Evolutionary conservation across 2,888 invertebrate species (phyloP).

Genomic region (Nephrocerus scutellatus): DNA sequence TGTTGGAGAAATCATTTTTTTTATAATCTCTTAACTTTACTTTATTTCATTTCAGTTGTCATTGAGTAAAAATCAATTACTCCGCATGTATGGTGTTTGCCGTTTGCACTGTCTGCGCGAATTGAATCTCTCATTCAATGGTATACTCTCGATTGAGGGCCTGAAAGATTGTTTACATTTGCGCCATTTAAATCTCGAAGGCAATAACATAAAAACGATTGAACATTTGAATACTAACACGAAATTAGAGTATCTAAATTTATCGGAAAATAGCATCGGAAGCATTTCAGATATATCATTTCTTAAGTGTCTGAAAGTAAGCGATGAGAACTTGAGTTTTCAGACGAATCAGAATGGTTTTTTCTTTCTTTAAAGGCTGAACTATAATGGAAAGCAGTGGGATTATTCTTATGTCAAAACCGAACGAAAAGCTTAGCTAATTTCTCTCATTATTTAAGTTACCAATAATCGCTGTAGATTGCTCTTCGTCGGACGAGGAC

Average conservation of each 20-base stretch:
- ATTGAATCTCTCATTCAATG: conserved; percentile 79
- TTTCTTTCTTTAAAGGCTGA: too few species aligned
- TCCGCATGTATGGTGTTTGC: conserved; percentile 82
- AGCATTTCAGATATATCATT: conserved; percentile 78
- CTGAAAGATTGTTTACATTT: conserved; percentile 75
- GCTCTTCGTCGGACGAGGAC: too few species aligned
- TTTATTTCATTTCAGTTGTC: conserved; percentile 63
- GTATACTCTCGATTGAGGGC: conserved; percentile 83
- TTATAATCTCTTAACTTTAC: too few species aligned
- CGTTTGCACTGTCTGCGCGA: conserved; percentile 71
- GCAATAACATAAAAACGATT: conserved; percentile 89
- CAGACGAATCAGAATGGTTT: too few species aligned
- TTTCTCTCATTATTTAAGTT: too few species aligned
- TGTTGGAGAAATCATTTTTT: background rate
- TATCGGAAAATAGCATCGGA: conserved; percentile 83
- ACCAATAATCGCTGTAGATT: too few species aligned
- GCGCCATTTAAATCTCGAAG: conserved; percentile 73
- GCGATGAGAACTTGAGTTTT: conserved; percentile 21
- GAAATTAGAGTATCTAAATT: conserved; percentile 74
- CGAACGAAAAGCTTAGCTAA: too few species aligned
- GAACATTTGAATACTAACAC: conserved; percentile 79
- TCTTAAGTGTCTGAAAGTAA: conserved; percentile 74
- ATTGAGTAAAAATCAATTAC: conserved; percentile 73
- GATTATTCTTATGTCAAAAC: too few species aligned
- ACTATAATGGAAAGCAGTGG: too few species aligned